These are phyloP conservation scores for Camponotus floridanus DNA, from an alignment of 1,140 invertebrate genomes.

Conservation along the genomic window DNA sequence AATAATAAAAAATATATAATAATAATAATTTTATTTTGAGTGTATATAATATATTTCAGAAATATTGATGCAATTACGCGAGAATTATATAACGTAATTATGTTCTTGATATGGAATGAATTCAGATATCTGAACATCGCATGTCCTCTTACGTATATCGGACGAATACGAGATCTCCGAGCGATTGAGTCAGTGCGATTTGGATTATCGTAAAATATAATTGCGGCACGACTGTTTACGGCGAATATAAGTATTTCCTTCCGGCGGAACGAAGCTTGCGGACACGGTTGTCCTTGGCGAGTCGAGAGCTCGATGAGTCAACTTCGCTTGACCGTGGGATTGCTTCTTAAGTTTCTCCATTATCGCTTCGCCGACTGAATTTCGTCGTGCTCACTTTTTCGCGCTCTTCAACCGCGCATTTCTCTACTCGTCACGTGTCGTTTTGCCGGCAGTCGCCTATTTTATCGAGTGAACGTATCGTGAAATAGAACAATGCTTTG, in stretches of 20 bases:
- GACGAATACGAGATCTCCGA: background rate
- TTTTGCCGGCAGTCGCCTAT: background rate
- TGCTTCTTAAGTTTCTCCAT: conserved; percentile 59
- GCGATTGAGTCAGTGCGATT: conserved; percentile 31
- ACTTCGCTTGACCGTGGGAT: conserved; percentile 42
- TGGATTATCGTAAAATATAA: conserved; percentile 30
- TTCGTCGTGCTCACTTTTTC: conserved; percentile 14
- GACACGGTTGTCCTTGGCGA: conserved; percentile 55
- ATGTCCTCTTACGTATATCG: background rate
- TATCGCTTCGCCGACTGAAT: conserved; percentile 46
- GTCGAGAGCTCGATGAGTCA: conserved; percentile 61
- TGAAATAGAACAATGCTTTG: background rate
- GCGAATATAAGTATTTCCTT: conserved; percentile 52
- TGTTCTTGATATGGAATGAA: background rate
- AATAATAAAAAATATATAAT: too few relatives aligned
- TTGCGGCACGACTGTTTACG: conserved; percentile 44
- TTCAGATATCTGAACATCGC: background rate
- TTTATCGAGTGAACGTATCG: background rate
- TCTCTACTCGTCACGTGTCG: background rate
- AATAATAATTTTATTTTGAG: too few relatives aligned
- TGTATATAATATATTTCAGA: background rate
- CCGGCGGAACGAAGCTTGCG: conserved; percentile 40
- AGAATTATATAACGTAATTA: background rate
- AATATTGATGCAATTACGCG: background rate
- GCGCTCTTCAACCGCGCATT: background rate